Percentiles rank a stretch among this genome's conserved stretches.
Evolutionary conservation across 2,888 invertebrate genomes (phyloP).

Genomic region (Globia sparganii): DNA sequence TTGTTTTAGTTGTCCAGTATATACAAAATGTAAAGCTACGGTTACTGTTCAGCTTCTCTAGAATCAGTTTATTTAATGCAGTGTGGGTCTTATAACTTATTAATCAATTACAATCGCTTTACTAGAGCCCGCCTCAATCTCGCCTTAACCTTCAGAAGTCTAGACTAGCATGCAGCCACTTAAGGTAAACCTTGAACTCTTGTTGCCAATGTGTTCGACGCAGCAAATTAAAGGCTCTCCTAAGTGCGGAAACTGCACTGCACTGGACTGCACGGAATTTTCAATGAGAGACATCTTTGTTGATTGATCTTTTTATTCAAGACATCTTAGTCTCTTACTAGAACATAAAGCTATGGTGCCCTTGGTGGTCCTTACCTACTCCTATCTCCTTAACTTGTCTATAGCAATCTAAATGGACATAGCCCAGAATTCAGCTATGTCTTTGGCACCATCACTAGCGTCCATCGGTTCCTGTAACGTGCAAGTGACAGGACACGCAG

Average conservation of each 20-base stretch:
- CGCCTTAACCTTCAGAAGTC: slow-evolving; percentile 30
- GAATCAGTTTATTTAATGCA: slow-evolving; percentile 1
- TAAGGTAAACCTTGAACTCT: slow-evolving; percentile 47
- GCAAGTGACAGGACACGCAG: too few species aligned
- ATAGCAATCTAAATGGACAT: too few species aligned
- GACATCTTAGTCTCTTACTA: background rate
- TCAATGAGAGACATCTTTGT: background rate
- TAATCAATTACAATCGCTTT: slow-evolving; percentile 30
- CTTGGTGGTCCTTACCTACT: too few species aligned
- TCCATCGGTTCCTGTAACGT: too few species aligned
- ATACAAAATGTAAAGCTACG: too few species aligned
- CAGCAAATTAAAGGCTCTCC: slow-evolving; percentile 20
- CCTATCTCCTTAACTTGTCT: too few species aligned
- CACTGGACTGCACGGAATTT: slow-evolving; percentile 6
- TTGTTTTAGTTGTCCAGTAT: too few species aligned
- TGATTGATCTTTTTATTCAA: background rate
- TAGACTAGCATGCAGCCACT: slow-evolving; percentile 24
- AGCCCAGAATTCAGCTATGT: too few species aligned
- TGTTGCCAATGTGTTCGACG: slow-evolving; percentile 20
- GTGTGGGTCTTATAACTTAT: slow-evolving; percentile 25
- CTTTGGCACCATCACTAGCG: too few species aligned
- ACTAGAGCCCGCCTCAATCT: slow-evolving; percentile 8
- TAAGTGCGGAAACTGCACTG: slow-evolving; percentile 35
- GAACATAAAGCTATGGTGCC: too few species aligned
- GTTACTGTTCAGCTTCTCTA: background rate